These are phyloP conservation scores for Eudemis profundana DNA, from an alignment of 2,888 invertebrate genomes.

Conservation along the genomic window DNA sequence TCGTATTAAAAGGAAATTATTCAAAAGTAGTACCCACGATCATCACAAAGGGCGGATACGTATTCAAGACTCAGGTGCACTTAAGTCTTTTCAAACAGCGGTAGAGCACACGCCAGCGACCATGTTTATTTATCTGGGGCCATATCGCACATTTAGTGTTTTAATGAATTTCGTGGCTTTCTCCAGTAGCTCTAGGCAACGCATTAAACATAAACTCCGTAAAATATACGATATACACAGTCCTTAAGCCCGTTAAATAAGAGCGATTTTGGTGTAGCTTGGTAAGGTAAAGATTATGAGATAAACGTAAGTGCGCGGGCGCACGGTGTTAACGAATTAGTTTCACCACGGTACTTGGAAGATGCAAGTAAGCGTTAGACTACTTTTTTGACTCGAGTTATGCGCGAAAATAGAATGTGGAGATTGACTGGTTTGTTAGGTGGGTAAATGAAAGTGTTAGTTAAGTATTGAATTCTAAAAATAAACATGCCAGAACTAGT, in stretches of 20 bases:
- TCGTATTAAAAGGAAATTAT: slow-evolving; percentile 38
- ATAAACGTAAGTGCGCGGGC: slow-evolving; percentile 27
- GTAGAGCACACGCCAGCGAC: slow-evolving; percentile 10
- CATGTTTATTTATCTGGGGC: slow-evolving; percentile 37
- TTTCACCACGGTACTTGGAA: slow-evolving; percentile 28
- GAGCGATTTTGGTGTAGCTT: not conserved
- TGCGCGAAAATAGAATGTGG: not conserved
- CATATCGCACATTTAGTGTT: slow-evolving; percentile 37
- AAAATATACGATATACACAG: slow-evolving; percentile 3
- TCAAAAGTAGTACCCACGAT: slow-evolving; percentile 16
- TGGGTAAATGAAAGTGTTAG: not conserved
- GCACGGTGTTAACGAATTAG: slow-evolving; percentile 31
- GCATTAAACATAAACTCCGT: slow-evolving; percentile 23
- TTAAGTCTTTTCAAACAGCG: not conserved
- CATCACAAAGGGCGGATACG: not conserved
- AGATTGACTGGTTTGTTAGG: not conserved
- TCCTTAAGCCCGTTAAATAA: not conserved
- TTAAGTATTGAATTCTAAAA: not conserved
- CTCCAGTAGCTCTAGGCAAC: slow-evolving; percentile 34
- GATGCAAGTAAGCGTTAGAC: slow-evolving; percentile 38
- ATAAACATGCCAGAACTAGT: not conserved
- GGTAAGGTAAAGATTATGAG: slow-evolving; percentile 24
- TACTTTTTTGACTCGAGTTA: slow-evolving; percentile 1
- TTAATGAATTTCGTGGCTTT: slow-evolving; percentile 43
- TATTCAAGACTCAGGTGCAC: not conserved